Evolutionary conservation across 2,888 invertebrate species (phyloP).

Genomic region (Philhelius pedissequus): DNA sequence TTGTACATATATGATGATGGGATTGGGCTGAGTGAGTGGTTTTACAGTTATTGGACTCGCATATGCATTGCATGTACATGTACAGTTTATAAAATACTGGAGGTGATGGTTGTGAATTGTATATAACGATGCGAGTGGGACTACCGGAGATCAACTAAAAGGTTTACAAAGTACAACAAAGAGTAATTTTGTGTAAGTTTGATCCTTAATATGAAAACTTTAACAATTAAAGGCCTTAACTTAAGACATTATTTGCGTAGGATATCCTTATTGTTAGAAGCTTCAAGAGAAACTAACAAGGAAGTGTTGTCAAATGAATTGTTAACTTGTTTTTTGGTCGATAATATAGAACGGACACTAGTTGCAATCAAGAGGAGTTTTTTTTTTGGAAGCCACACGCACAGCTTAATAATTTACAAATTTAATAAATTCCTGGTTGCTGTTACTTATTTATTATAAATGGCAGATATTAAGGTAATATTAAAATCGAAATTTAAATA

Average conservation of each 20-base stretch:
- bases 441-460: no score
- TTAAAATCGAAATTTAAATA: no score
- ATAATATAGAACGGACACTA: not conserved
- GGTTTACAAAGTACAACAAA: slow-evolving; percentile 37
- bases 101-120: not conserved
- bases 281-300: slow-evolving; percentile 11
- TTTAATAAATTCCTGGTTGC: not conserved
- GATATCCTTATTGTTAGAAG: slow-evolving; percentile 39
- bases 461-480: no score
- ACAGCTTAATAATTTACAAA: not conserved
- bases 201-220: slow-evolving; percentile 66
- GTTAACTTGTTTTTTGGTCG: not conserved
- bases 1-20: not conserved
- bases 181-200: slow-evolving; percentile 53
- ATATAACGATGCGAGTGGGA: not conserved
- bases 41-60: slow-evolving; percentile 33
- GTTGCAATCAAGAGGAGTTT: not conserved
- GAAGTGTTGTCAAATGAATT: not conserved
- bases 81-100: slow-evolving; percentile 10
- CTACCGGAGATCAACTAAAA: slow-evolving; percentile 32
- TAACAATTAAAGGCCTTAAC: slow-evolving; percentile 56
- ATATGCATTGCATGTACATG: slow-evolving; percentile 44
- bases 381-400: not conserved
- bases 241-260: slow-evolving; percentile 47
- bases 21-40: not conserved